Base-by-base conservation (phyloP, 2,888 invertebrate species). In the Phasia obesa region DNA sequence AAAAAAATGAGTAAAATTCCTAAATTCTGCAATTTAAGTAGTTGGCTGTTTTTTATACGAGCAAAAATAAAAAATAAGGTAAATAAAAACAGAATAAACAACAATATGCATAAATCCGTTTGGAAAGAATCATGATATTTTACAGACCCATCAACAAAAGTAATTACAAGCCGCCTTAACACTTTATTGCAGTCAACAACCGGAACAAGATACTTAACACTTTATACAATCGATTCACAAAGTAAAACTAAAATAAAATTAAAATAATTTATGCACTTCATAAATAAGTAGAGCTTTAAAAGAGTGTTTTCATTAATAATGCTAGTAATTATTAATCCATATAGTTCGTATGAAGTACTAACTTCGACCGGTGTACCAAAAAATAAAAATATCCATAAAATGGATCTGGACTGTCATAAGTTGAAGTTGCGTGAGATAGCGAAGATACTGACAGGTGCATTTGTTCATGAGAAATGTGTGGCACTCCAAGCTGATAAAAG, bases 201-300 rank as follows among this genome's bases (percentile, higher is more conserved):
- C 81, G 81, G 81, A 82, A 82, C 81, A 82, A 77, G 81, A 73
- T 77, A 82, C 81, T 82, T 82, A 82, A 74, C 81, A 82, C 81
- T 74, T 35, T 35, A 35, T 11, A 69, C 69, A 70, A 77, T 77
- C 77, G 77, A 70, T 70, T 57, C 38, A 59, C n/a, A 23, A 53
- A 55, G 15, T 7, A 60, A 47, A 31, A 69, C 60, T 17, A 31
- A 57, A 19, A 42, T 27, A 19, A 13, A 42, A 38, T 19, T 31
- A 15, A 53, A 53, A 53, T 57, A 65, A 57, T 47, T 55, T 47
- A 74, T 65, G 57, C 49, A 75, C 38, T 75, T 59, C 65, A 65
- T 75, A 65, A 51, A 49, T 65, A 15, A 53, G 11, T 25, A 65
- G 65, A 35, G 35, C 3, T 6, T 35, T 59, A 25, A 65, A 75